Percentiles rank a stretch among this genome's conserved stretches.
Conservation (phyloP, 2,888 invertebrate genomes). For the Andrena bicolor region DNA sequence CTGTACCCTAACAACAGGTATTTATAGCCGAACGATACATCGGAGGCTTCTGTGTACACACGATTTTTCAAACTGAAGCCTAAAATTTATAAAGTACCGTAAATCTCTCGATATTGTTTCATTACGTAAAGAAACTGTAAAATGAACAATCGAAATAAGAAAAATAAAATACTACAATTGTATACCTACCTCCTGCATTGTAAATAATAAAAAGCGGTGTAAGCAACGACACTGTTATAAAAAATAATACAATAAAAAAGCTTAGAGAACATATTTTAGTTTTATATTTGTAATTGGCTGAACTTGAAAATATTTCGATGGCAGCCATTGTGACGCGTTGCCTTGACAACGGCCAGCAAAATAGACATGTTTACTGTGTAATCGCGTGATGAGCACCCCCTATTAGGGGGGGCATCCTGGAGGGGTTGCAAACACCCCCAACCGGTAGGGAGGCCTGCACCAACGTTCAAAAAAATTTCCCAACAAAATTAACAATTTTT, state of each 20-base stretch:
- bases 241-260: constrained; percentile 67
- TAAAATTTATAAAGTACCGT: constrained; percentile 49
- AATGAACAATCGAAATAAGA: constrained; percentile 15
- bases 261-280: constrained; percentile 72
- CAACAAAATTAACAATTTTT: too few species aligned
- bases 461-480: too few species aligned
- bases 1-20: constrained; percentile 80
- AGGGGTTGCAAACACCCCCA: too few species aligned
- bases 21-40: constrained; percentile 79
- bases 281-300: constrained; percentile 76
- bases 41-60: constrained; percentile 78
- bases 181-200: constrained; percentile 70
- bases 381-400: background rate
- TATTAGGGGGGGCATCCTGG: too few species aligned
- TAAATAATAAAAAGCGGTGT: constrained; percentile 76
- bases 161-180: constrained; percentile 2
- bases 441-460: too few species aligned
- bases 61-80: constrained; percentile 80
- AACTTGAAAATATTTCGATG: constrained; percentile 76
- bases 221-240: constrained; percentile 65
- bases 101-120: background rate
- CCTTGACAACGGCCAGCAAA: background rate
- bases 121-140: background rate
- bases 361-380: background rate
- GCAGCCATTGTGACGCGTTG: constrained; percentile 68